Conservation (phyloP, 2,888 invertebrate genomes). For the Cantharis lateralis region DNA sequence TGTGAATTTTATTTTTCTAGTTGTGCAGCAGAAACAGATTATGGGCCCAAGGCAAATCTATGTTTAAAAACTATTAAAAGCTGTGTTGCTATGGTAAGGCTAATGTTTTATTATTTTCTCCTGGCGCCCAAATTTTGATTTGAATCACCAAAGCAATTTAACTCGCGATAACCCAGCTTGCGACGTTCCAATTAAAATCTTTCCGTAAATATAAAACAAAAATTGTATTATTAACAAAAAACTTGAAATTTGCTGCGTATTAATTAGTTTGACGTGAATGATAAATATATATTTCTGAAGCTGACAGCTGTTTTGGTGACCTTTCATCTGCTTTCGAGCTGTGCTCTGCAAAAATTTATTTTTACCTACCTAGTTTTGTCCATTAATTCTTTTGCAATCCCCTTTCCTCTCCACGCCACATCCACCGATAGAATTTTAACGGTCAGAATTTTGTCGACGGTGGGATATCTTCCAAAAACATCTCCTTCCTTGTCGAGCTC, state of each 20-base stretch:
- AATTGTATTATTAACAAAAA: neutral
- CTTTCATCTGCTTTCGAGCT: neutral
- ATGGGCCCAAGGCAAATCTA: too few relatives aligned
- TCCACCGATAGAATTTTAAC: slow-evolving; percentile 72
- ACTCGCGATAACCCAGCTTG: too few relatives aligned
- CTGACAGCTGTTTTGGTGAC: neutral
- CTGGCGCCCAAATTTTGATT: too few relatives aligned
- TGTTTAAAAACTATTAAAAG: too few relatives aligned
- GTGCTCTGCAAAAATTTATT: neutral
- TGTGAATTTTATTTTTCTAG: too few relatives aligned
- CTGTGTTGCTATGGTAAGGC: too few relatives aligned
- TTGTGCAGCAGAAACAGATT: too few relatives aligned
- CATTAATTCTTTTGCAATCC: slow-evolving; percentile 68
- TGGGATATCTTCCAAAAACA: slow-evolving; percentile 63
- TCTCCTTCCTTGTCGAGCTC: slow-evolving; percentile 62
- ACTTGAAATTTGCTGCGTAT: neutral
- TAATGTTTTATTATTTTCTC: too few relatives aligned
- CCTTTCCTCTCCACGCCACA: slow-evolving; percentile 66
- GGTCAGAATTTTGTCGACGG: slow-evolving; percentile 61
- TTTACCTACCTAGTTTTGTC: slow-evolving; percentile 70
- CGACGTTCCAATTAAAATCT: neutral
- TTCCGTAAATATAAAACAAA: neutral
- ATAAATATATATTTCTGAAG: neutral
- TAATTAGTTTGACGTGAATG: neutral
- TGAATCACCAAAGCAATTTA: too few relatives aligned